Evolutionary conservation across 2,888 invertebrate species (phyloP), one percentile per base, ranked within the genome.

Genomic region (Neuroscelio doddi): DNA sequence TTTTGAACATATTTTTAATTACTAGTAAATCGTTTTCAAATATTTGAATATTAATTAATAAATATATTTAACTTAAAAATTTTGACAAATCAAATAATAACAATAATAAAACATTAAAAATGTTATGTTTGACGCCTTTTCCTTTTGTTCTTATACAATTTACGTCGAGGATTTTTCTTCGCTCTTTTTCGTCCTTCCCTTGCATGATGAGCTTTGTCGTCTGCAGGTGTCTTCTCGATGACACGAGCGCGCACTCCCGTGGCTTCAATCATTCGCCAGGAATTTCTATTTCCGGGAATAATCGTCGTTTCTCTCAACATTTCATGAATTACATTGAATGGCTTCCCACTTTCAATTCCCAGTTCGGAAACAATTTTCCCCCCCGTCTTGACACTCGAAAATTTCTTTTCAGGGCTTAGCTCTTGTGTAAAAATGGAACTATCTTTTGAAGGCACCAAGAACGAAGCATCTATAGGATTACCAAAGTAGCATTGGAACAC

Each of bases 191-290:
- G 38, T 27, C 45, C 38, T 9, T 38, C 16, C 5, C 41, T 10
- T 9, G 17, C 41, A 9, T 38, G 12, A n/a, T 56, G 45, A 7
- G 46, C 51, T n/a, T 57, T 41, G 39, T 57, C 15, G 9, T 36
- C n/a, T 8, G 17, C 8, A 12, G 26, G 16, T 8, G 44, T 45
- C 12, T 62, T 63, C 16, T 63, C 58, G 10, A 67, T 67, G 17
- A 67, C 53, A 3, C 52, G 52, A 0, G 67, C 50, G 10, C 45
- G 57, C 1, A 67, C 41, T 10, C 63, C 63, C 8, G 47, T 56
- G 9, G 67, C 52, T 52, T 67, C 67, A 9, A 67, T 59, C 26
- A 63, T 3, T 14, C 51, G 21, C 59, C 59, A 67, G 3, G 63
- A 63, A 36, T 8, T 49, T 49, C 12, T 30, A 24, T 59, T 61